Evolutionary conservation across 1,140 invertebrate genomes (phyloP).

Genomic region (Drosophila lini): DNA sequence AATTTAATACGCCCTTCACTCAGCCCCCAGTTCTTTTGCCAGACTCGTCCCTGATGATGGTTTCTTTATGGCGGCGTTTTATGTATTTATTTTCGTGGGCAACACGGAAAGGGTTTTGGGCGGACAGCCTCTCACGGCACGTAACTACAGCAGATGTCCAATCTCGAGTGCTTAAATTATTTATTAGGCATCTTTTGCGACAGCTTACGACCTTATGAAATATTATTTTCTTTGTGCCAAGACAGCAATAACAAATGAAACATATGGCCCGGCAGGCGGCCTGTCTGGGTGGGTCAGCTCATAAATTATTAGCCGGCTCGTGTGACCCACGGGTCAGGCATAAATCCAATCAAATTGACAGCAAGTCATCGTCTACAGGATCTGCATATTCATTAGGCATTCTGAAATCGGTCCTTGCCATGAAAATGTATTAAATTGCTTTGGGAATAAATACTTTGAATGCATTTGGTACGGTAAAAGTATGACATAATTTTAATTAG

Average conservation of each 20-base stretch:
- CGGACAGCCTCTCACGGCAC: conserved; percentile 16
- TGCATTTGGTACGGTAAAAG: not conserved
- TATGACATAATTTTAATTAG: not conserved
- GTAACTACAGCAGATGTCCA: conserved; percentile 44
- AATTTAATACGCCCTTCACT: conserved; percentile 62
- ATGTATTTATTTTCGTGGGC: conserved; percentile 64
- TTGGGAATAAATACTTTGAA: conserved; percentile 5
- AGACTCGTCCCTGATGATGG: conserved; percentile 32
- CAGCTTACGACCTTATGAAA: conserved; percentile 67
- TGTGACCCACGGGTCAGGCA: conserved; percentile 49
- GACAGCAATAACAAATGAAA: conserved; percentile 40
- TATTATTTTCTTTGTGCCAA: conserved; percentile 59
- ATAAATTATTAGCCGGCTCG: conserved; percentile 59
- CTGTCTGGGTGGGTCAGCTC: conserved; percentile 29
- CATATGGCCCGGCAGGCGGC: conserved; percentile 27
- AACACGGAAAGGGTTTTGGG: conserved; percentile 55
- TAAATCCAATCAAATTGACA: conserved; percentile 65
- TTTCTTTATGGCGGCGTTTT: conserved; percentile 62
- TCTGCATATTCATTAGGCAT: conserved; percentile 35
- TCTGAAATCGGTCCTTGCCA: not conserved
- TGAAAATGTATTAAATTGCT: not conserved
- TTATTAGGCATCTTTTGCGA: conserved; percentile 77
- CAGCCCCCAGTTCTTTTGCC: conserved; percentile 35
- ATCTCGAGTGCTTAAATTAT: conserved; percentile 73
- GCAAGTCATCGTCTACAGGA: conserved; percentile 23